Evolutionary conservation across 2,888 invertebrate genomes (phyloP), one percentile per base, ranked within the genome.

Genomic region (Callinectes sapidus): DNA sequence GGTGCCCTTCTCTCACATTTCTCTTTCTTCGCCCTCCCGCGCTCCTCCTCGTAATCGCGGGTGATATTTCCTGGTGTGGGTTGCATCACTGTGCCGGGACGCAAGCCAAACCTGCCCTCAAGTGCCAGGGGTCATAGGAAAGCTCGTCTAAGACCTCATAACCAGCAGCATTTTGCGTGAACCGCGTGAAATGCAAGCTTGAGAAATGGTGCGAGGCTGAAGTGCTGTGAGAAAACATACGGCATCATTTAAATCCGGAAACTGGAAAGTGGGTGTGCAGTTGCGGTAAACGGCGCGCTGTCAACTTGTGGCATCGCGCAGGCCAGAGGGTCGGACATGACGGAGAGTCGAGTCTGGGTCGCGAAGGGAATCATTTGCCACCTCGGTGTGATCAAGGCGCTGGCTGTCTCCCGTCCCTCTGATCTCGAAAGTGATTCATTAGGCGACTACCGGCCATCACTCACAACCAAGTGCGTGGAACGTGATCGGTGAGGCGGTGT

Each of bases 321-420:
- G 39, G 90, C 14, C n/a, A 28, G 87, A 87, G 87, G 87, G 71
- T 48, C 92, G 87, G 92, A 89, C 89, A 90, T 92, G 92, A 92
- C 90, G 13, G 87, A 92, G 92, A 39, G 90, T 35, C 87, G 81
- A 92, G 92, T 92, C 92, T 92, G 61, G 77, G 55, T 77, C 55
- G 35, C 87, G 92, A 92, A 92, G 92, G 92, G 92, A 87, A 90
- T 92, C 92, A 92, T 92, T 92, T 92, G 92, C 92, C 90, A 92
- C 87, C 90, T 55, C 35, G 39, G 71, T 86, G 90, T 90, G 92
- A 92, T 92, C 92, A 90, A 92, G 92, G 90, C 55, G 35, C 66
- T 42, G 87, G 55, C 85, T 90, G 90, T 92, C 92, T 90, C 87
- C 66, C 77, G 32, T 77, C 87, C 81, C 48, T 90, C 87, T 90